These are phyloP conservation scores for Saguinus midas DNA, from an alignment of 2,113 vertebrate species.

Conservation along the genomic window DNA sequence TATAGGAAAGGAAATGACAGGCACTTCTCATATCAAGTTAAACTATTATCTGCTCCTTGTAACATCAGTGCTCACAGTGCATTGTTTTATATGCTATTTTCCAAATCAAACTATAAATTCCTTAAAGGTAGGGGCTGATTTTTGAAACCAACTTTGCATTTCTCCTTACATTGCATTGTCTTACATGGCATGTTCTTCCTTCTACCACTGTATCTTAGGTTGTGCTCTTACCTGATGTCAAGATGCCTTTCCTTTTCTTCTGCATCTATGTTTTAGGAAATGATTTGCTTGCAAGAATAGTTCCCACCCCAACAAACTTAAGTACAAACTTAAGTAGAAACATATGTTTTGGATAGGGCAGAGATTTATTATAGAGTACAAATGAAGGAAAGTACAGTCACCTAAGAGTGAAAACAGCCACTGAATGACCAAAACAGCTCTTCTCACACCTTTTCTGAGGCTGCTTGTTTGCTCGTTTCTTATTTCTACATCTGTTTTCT, in stretches of 20 bases:
- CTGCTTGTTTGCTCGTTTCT: background rate
- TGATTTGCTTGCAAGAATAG: background rate
- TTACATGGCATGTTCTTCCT: background rate
- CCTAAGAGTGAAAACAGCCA: background rate
- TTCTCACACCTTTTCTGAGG: background rate
- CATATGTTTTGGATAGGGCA: background rate
- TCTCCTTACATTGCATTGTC: background rate
- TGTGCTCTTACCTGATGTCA: background rate
- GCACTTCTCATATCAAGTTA: background rate
- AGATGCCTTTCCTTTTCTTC: background rate
- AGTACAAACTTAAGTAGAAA: background rate
- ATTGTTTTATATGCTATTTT: background rate
- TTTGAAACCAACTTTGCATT: slow-evolving; percentile 24
- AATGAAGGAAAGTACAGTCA: background rate
- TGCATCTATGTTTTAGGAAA: background rate
- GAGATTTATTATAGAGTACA: background rate
- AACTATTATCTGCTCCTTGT: background rate
- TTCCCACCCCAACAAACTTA: background rate
- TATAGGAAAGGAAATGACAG: background rate
- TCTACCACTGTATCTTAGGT: background rate
- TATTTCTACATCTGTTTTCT: background rate
- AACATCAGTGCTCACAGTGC: background rate
- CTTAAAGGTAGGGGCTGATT: background rate
- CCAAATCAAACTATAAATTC: background rate
- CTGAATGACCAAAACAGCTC: background rate